Base-by-base conservation (phyloP, 2,797 vertebrate genomes). In the Lagodon rhomboides region DNA sequence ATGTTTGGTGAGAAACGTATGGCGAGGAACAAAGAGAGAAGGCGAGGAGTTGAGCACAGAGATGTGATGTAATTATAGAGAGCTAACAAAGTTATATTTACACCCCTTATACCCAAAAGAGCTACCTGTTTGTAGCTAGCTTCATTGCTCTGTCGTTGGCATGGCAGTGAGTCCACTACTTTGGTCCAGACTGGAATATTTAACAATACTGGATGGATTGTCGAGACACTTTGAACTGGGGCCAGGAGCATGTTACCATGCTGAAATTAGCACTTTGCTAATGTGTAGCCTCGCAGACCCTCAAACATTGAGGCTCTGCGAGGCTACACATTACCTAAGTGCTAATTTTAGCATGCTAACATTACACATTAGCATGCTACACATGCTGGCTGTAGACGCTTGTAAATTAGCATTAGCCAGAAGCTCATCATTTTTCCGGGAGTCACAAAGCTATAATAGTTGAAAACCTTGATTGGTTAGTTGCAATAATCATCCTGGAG, bases 1-100 rank as follows among this genome's bases (percentile, higher is more conserved):
- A 68, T 70, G 50, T 81, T 72, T 79, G 53, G n/a, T 73, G 41
- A 70, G 44, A 49, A 49, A n/a, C 22, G 44, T 56, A 56, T 27
- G 63, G 34, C 1, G 70, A 55, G 46, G 50, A 84, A 76, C 66
- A 73, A 69, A 67, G n/a, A 62, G 11, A 54, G 53, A 34, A 7
- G 10, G n/a, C 61, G 44, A 77, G 10, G n/a, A 69, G 17, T 41
- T 53, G 49, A 80, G 60, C 13, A 9, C 12, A 61, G 54, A 72
- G 12, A 56, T 25, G 41, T 53, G 63, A 73, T 77, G 47, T 47
- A 73, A 79, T 55, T 68, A 75, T 55, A 44, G 23, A 1, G 20
- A 64, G 60, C 43, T 20, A 41, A 53, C 20, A 67, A n/a, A 55
- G 65, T 67, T 56, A 60, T 1, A 65, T 85, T 68, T 68, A 46